Percentiles rank a stretch among this genome's conserved stretches.
Evolutionary conservation across 2,888 invertebrate genomes (phyloP).

Genomic region (Margaritifera margaritifera): DNA sequence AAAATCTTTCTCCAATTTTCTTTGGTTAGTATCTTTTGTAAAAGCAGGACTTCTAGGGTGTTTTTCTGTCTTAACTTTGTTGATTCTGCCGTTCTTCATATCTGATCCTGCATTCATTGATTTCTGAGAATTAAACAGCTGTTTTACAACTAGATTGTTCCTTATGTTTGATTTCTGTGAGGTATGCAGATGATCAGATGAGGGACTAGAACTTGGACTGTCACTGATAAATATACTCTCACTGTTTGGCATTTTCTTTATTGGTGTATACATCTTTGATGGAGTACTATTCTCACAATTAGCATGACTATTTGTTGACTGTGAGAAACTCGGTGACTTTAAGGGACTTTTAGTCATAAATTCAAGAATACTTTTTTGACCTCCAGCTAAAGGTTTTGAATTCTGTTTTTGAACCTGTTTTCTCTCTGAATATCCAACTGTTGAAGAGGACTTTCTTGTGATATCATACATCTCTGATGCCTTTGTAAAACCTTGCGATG

Average conservation of each 20-base stretch:
- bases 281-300: background rate
- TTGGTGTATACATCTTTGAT: constrained; percentile 47
- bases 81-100: background rate
- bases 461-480: constrained; percentile 36
- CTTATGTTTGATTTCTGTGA: constrained; percentile 6
- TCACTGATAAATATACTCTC: constrained; percentile 43
- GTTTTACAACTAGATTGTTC: constrained; percentile 37
- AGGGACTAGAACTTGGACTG: constrained; percentile 32
- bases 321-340: background rate
- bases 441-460: background rate
- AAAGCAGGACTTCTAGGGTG: background rate
- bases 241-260: constrained; percentile 38
- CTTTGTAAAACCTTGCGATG: constrained; percentile 28
- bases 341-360: constrained; percentile 21
- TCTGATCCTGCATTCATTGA: constrained; percentile 10
- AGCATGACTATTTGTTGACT: background rate
- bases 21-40: constrained; percentile 4
- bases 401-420: too few relatives aligned
- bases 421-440: too few relatives aligned
- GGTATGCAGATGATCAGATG: constrained; percentile 13
- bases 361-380: constrained; percentile 29
- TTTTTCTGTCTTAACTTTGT: background rate
- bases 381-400: background rate
- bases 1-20: constrained; percentile 4
- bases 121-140: constrained; percentile 48